A percentile compares a stretch with the other conserved stretches of the same genome.
Conservation (phyloP, 2,888 invertebrate genomes). For the Rhagium mordax region DNA sequence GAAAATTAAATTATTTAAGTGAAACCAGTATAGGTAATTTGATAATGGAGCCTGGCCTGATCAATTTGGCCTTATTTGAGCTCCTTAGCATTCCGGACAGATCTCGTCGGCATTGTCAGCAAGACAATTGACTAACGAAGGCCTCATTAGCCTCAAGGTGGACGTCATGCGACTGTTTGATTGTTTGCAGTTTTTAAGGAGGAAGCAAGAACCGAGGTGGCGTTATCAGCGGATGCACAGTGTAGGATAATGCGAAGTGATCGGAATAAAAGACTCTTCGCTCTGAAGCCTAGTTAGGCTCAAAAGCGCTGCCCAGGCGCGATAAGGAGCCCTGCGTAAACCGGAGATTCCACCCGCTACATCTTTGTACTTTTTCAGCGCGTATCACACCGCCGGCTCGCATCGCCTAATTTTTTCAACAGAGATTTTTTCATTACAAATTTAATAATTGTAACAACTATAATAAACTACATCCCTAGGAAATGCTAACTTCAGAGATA, state of each 20-base stretch:
- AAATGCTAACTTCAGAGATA: too few species aligned
- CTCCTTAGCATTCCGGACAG: slow-evolving; percentile 61
- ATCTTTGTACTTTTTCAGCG: slow-evolving; percentile 51
- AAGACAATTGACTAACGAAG: slow-evolving; percentile 66
- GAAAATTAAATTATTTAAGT: slow-evolving; percentile 55
- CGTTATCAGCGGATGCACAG: slow-evolving; percentile 62
- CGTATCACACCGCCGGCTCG: slow-evolving; percentile 48
- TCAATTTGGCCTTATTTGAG: slow-evolving; percentile 54
- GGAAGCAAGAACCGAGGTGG: slow-evolving; percentile 31
- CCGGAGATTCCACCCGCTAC: slow-evolving; percentile 57
- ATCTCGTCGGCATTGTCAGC: slow-evolving; percentile 62
- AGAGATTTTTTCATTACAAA: too few species aligned
- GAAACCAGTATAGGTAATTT: slow-evolving; percentile 54
- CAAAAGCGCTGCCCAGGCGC: slow-evolving; percentile 66
- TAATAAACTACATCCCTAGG: too few species aligned
- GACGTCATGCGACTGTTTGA: slow-evolving; percentile 58
- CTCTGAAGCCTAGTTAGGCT: slow-evolving; percentile 62
- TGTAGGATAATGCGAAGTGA: slow-evolving; percentile 67
- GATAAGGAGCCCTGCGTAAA: slow-evolving; percentile 66
- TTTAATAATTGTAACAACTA: too few species aligned
- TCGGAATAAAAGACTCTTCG: slow-evolving; percentile 64
- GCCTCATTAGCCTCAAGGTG: slow-evolving; percentile 65
- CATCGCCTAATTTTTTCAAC: too few species aligned
- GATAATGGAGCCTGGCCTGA: slow-evolving; percentile 55
- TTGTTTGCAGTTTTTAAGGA: slow-evolving; percentile 51